Base-by-base conservation (phyloP, 2,888 invertebrate genomes). In the Smittia sp. region DNA sequence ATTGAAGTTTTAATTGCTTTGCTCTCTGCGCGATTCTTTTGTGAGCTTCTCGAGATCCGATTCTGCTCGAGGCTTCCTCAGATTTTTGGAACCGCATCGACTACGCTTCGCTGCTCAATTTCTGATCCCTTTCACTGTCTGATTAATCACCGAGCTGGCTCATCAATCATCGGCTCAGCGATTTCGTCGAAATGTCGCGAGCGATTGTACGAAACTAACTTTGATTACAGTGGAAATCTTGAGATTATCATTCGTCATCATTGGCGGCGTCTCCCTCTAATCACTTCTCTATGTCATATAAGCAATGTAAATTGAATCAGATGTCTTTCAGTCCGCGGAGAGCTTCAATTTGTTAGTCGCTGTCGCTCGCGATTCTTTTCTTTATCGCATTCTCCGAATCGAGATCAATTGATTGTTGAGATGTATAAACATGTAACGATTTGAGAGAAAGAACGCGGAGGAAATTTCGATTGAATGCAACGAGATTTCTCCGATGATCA, bases 331-430 rank as follows among this genome's bases (percentile, higher is more conserved):
- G 13, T 22, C 13, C 39, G n/a, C 15, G 52, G 4, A n/a, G n/a
- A 52, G 52, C 22, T 58, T n/a, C 58, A 58, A 58, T 58, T 58
- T 58, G 58, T 58, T 58, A 6, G 20, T 20, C 22, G 3, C n/a
- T 58, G 58, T 58, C 58, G 32, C 46, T 46, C 46, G 46, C 46
- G 13, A n/a, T 46, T 46, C 15, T 13, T 15, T 46, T 13, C 15
- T 58, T 58, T 22, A 58, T 58, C 58, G 7, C 20, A 58, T 22
- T 46, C 18, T 22, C 58, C 18, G 22, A 58, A 58, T 58, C 22
- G 58, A 58, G 58, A 58, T 58, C 58, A 58, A 58, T 20, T 58
- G 22, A 58, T 58, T 58, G 58, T 58, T 58, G 58, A 11, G 46
- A 46, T 46, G 58, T 58, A 58, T 22, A 58, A 58, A 58, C 58